Percentiles rank a stretch among this genome's conserved stretches.
Evolutionary conservation across 2,888 invertebrate genomes (phyloP).

Genomic region (Diploptera punctata): DNA sequence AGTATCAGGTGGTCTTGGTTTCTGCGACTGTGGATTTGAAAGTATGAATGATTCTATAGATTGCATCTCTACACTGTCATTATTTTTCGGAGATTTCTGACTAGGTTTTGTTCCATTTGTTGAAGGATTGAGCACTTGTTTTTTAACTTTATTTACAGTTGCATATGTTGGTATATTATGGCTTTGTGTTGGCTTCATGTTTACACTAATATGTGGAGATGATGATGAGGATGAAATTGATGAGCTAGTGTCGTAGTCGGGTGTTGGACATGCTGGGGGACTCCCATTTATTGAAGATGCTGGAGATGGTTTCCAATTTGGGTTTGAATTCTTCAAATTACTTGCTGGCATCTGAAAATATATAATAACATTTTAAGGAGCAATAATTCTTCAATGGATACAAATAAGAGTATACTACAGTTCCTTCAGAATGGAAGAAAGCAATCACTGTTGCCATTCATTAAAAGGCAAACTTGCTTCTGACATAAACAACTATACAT

Average conservation of each 20-base stretch:
- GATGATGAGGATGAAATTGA: conserved; percentile 44
- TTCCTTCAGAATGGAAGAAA: no score
- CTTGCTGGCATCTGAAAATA: conserved; percentile 37
- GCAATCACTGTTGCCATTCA: no score
- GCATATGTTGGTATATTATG: neutral
- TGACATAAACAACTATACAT: no score
- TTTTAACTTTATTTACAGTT: neutral
- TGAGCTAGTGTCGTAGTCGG: conserved; percentile 60
- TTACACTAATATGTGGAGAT: neutral
- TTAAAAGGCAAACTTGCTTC: no score
- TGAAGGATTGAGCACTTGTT: neutral
- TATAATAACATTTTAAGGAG: no score
- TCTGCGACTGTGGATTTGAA: conserved; percentile 66
- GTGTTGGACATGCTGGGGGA: conserved; percentile 60
- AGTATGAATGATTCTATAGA: conserved; percentile 77
- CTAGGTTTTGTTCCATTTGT: neutral
- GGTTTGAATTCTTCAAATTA: neutral
- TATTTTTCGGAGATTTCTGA: conserved; percentile 7
- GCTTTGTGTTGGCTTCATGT: neutral
- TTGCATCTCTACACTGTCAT: conserved; percentile 69
- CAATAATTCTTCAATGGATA: neutral
- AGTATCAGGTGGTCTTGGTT: conserved; percentile 71
- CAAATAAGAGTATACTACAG: neutral
- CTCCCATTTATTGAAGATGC: conserved; percentile 16
- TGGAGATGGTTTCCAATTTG: conserved; percentile 4